Percentiles rank a stretch among this genome's conserved stretches.
Evolutionary conservation across 2,113 vertebrate genomes (phyloP).

Genomic region (Malurus elegans): DNA sequence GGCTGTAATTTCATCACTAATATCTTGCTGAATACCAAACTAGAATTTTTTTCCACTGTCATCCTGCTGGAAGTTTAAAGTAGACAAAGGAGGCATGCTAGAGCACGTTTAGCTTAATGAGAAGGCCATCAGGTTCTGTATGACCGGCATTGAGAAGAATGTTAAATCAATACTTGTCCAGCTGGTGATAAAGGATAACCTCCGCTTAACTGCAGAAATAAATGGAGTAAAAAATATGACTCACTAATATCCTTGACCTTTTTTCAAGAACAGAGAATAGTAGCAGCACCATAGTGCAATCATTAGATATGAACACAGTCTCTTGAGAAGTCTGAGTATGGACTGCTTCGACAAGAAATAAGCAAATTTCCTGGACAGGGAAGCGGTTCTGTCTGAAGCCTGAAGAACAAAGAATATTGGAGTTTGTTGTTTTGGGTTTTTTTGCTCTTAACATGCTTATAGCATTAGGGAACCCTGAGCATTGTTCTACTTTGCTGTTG

Average conservation of each 20-base stretch:
- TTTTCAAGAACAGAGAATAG: background rate
- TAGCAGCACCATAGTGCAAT: background rate
- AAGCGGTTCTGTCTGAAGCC: background rate
- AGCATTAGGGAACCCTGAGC: background rate
- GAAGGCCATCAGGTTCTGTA: background rate
- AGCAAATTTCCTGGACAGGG: background rate
- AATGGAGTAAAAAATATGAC: background rate
- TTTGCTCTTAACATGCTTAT: background rate
- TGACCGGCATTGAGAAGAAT: background rate
- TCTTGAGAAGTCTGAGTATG: background rate
- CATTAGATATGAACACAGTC: background rate
- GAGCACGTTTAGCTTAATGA: conserved; percentile 1
- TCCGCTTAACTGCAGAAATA: background rate
- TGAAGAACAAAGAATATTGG: background rate
- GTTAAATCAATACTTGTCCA: background rate
- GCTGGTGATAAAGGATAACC: background rate
- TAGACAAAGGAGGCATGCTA: background rate
- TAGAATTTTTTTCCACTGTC: background rate
- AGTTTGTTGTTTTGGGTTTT: background rate
- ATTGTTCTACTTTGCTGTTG: background rate
- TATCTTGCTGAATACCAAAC: background rate
- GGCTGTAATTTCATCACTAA: background rate
- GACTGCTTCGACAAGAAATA: background rate
- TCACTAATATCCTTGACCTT: background rate
- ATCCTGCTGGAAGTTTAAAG: background rate